A percentile compares a stretch with the other conserved stretches of the same genome.
Evolutionary conservation across 2,888 invertebrate genomes (phyloP).

Genomic region (Acronicta alni): DNA sequence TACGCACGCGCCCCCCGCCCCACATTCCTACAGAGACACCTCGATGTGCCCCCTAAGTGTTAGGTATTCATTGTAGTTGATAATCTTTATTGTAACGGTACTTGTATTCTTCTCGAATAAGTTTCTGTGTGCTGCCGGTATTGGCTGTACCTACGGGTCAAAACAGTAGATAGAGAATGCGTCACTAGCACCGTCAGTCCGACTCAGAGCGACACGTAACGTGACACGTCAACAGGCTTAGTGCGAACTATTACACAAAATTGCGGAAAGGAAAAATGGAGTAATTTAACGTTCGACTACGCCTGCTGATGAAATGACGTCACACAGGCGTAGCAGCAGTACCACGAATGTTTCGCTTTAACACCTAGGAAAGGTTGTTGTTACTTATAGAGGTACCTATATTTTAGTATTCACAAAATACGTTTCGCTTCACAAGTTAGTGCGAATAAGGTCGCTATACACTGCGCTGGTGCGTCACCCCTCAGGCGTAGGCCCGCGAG

Average conservation of each 20-base stretch:
- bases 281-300: background rate
- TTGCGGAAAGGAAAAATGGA: no score
- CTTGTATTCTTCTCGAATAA: constrained; percentile 44
- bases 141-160: constrained; percentile 5
- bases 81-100: constrained; percentile 19
- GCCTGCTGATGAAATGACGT: background rate
- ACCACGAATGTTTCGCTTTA: constrained; percentile 7
- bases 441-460: constrained; percentile 13
- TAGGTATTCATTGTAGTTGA: constrained; percentile 22
- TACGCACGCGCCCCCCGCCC: background rate
- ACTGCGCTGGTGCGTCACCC: background rate
- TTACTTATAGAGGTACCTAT: background rate
- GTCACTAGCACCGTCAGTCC: background rate
- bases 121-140: constrained; percentile 15
- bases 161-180: background rate
- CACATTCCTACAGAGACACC: background rate
- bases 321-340: background rate
- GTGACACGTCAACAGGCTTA: background rate
- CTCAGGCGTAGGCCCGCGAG: background rate
- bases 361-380: constrained; percentile 1
- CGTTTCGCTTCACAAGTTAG: constrained; percentile 18
- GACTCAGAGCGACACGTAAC: background rate
- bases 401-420: background rate
- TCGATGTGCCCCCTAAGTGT: constrained; percentile 20
- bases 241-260: no score